Base-by-base conservation (phyloP, 2,113 vertebrate species). In the Entomyzon cyanotis region DNA sequence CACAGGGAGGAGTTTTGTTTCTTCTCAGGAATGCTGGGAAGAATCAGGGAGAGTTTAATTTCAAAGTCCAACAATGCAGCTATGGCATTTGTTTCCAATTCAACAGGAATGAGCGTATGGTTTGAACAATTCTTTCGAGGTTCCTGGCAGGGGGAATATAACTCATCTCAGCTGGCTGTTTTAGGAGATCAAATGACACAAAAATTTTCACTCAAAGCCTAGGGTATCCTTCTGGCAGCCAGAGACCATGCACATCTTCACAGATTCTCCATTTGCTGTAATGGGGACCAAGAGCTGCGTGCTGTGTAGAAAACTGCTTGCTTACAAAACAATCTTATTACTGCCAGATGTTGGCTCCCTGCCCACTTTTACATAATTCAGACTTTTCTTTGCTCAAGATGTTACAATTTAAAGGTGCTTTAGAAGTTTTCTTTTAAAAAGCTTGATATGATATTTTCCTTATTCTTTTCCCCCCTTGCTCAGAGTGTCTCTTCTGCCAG, bases 261-360 rank as follows among this genome's bases (percentile, higher is more conserved):
- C 75, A 95, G 92, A 91, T 85, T 59, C 27, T 27, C 77, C 94
- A 50, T 93, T 91, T 81, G 90, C 94, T 95, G 84, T 94, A 87
- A 96, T 88, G 85, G 49, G 53, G 91, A 93, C 75, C 62, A 76
- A 79, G 88, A 86, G 93, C 94, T 97, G 82, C 63, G 20, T 92
- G 96, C 95, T 92, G 94, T 77, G 91, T 96, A 91, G 94, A 97
- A 94, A 97, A 96, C 91, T n/a, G 85, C 89, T 92, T 97, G 96
- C 97, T 98, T 97, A 97, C 97, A 96, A 97, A 98, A 97, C 97
- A 97, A 91, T 85, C 78, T 98, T 97, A 98, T 97, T 96, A 95
- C 78, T 98, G 94, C 97, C 98, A 98, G 97, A 98, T 98, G 98
- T 98, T 97, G 96, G 97, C 96, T 76, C 31, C 85, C 59, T 91